A percentile compares a stretch with the other conserved stretches of the same genome.
Conservation (phyloP, 2,113 vertebrate genomes). For the Neotragus moschatus region DNA sequence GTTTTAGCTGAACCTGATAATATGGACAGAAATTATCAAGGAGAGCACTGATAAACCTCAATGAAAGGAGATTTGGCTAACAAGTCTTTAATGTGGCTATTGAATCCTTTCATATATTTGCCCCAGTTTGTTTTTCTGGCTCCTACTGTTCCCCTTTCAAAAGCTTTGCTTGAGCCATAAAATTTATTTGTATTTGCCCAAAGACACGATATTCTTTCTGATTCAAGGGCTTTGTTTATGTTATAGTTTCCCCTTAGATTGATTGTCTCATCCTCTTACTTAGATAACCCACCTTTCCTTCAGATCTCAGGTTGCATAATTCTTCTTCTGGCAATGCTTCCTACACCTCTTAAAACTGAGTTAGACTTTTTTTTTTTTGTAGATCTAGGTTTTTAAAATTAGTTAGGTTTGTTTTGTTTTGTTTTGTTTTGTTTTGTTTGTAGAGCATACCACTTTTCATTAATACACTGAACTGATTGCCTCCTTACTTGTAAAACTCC, state of each 20-base stretch:
- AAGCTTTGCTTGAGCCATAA: neutral
- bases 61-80: neutral
- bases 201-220: neutral
- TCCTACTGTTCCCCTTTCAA: neutral
- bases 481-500: neutral
- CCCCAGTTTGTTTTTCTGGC: neutral
- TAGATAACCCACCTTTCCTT: neutral
- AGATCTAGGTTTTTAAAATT: neutral
- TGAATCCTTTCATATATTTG: neutral
- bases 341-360: neutral
- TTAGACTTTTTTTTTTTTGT: neutral
- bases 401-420: fast-evolving
- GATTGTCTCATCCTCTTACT: neutral
- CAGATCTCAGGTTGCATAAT: neutral
- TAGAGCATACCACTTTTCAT: neutral
- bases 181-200: neutral
- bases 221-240: neutral
- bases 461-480: neutral
- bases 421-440: no score
- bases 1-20: neutral
- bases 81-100: neutral
- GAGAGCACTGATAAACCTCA: neutral
- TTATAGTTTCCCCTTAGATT: neutral
- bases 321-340: neutral
- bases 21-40: neutral